Evolutionary conservation across 2,797 vertebrate species (phyloP).

Genomic region (Gephyroberyx darwinii): DNA sequence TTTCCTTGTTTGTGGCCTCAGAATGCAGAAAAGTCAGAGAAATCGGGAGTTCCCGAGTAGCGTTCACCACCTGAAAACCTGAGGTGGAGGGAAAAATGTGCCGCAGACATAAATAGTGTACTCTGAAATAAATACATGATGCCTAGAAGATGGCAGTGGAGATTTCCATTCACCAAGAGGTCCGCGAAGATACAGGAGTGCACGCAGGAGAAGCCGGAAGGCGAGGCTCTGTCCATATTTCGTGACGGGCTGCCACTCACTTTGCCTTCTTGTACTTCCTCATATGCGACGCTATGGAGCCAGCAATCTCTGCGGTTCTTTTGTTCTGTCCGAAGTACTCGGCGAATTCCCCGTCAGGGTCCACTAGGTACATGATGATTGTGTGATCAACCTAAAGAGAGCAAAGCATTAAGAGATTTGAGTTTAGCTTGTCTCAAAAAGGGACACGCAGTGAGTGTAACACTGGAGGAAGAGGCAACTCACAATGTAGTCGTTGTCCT

Average conservation of each 20-base stretch:
- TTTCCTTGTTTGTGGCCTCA: neutral
- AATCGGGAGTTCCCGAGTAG: neutral
- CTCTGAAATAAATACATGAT: constrained; percentile 39
- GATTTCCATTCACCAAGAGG: neutral
- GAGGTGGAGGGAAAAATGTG: constrained; percentile 9
- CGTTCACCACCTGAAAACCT: neutral
- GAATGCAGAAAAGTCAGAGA: neutral
- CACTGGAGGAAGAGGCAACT: constrained; percentile 70
- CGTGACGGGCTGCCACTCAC: neutral
- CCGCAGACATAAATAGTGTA: constrained; percentile 12
- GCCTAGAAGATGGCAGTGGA: neutral
- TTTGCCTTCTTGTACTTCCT: constrained; percentile 74
- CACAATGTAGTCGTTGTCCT: constrained; percentile 97
- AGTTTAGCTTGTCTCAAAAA: neutral
- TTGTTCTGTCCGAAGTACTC: constrained; percentile 98
- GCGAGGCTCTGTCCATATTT: neutral
- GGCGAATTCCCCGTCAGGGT: constrained; percentile 90
- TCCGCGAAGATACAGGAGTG: neutral
- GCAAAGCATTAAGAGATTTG: neutral
- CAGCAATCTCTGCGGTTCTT: constrained; percentile 84
- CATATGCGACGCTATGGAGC: constrained; percentile 88
- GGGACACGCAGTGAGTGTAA: accelerated
- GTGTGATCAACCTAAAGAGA: constrained; percentile 94
- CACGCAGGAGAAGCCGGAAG: neutral
- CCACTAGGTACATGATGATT: constrained; percentile 97